Conservation (phyloP, 2,888 invertebrate genomes). For the Eulithis testata region DNA sequence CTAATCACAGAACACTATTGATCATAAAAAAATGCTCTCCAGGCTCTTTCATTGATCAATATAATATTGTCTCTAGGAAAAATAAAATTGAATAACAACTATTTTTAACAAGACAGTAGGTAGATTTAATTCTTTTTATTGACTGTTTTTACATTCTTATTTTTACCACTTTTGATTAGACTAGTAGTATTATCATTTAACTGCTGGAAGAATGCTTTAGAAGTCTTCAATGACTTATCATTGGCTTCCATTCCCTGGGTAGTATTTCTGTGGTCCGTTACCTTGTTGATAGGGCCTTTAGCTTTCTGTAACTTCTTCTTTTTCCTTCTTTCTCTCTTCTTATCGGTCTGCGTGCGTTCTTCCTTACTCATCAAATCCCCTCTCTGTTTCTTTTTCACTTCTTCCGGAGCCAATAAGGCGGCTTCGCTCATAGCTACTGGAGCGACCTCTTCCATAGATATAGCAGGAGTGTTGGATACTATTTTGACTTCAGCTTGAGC, state of each 20-base stretch:
- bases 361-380: slow-evolving; percentile 87
- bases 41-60: too few relatives aligned
- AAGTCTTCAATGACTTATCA: slow-evolving; percentile 85
- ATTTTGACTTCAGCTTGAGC: slow-evolving; percentile 95
- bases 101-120: not conserved
- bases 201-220: slow-evolving; percentile 93
- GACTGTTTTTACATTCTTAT: slow-evolving; percentile 65
- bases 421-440: slow-evolving; percentile 95
- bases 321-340: slow-evolving; percentile 93
- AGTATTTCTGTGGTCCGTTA: slow-evolving; percentile 80
- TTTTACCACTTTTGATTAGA: slow-evolving; percentile 67
- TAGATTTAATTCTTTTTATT: slow-evolving; percentile 62
- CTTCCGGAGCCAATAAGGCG: slow-evolving; percentile 95
- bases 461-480: slow-evolving; percentile 94
- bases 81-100: too few relatives aligned
- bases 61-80: too few relatives aligned
- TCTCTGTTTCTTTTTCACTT: slow-evolving; percentile 88
- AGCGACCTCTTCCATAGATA: slow-evolving; percentile 97
- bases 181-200: slow-evolving; percentile 89
- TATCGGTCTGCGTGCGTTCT: slow-evolving; percentile 94
- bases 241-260: slow-evolving; percentile 86
- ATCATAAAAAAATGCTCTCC: too few relatives aligned
- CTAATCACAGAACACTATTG: too few relatives aligned
- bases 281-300: slow-evolving; percentile 71
- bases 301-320: slow-evolving; percentile 91